These are phyloP conservation scores for Drosophila mayri DNA, from an alignment of 1,140 invertebrate genomes.

Conservation along the genomic window DNA sequence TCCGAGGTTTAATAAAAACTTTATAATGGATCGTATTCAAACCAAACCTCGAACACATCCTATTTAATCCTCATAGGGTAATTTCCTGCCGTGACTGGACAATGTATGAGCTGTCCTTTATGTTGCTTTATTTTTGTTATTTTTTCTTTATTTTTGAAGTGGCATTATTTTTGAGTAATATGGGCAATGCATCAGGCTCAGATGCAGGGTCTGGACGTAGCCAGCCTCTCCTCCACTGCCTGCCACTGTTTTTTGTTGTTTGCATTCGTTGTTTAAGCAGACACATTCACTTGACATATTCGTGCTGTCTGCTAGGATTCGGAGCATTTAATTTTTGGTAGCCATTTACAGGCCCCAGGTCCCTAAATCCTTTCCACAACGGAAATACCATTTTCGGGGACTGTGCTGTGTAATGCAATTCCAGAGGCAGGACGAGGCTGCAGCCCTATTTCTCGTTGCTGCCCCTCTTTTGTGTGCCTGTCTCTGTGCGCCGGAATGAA, in stretches of 20 bases:
- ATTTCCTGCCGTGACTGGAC: neutral
- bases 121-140: conserved; percentile 41
- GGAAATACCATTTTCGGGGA: conserved; percentile 23
- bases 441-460: conserved; percentile 33
- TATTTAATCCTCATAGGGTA: conserved; percentile 4
- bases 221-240: conserved; percentile 1
- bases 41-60: neutral
- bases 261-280: conserved; percentile 45
- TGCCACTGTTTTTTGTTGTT: conserved; percentile 43
- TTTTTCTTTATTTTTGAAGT: conserved; percentile 20
- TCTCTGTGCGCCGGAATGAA: conserved; percentile 1
- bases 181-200: conserved; percentile 77
- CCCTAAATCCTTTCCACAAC: conserved; percentile 40
- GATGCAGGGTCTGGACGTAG: conserved; percentile 41
- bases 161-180: conserved; percentile 73
- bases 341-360: conserved; percentile 43
- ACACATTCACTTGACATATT: conserved; percentile 67
- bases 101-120: conserved; percentile 1
- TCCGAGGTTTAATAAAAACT: neutral
- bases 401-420: conserved; percentile 36
- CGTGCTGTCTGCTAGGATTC: conserved; percentile 60
- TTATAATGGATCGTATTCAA: neutral
- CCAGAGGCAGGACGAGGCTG: conserved; percentile 1
- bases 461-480: conserved; percentile 13
- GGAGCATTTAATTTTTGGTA: conserved; percentile 71